These are phyloP conservation scores for Aromia moschata DNA, from an alignment of 2,888 invertebrate genomes.

Conservation along the genomic window DNA sequence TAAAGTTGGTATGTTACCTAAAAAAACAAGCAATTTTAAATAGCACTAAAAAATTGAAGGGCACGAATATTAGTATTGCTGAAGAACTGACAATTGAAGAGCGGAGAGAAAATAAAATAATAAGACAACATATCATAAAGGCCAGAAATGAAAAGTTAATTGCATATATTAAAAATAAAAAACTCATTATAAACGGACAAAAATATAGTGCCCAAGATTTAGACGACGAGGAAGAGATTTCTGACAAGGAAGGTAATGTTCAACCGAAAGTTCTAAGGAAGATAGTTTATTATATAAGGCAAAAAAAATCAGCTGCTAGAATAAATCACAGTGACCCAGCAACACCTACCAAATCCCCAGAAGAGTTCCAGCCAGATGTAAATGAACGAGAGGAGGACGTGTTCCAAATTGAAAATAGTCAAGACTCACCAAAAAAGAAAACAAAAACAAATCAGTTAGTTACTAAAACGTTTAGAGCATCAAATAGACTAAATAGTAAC, in stretches of 20 bases:
- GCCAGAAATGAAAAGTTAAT: background rate
- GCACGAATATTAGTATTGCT: background rate
- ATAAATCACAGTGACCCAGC: background rate
- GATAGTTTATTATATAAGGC: too few species aligned
- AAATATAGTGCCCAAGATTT: background rate
- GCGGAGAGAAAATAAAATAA: background rate
- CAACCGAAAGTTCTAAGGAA: too few species aligned
- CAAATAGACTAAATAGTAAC: too few species aligned
- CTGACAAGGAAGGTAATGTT: too few species aligned
- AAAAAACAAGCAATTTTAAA: background rate
- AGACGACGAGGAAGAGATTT: background rate
- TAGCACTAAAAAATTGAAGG: background rate
- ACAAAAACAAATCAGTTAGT: too few species aligned
- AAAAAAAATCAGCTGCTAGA: background rate
- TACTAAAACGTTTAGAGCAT: too few species aligned
- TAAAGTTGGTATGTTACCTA: background rate
- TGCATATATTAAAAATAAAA: background rate
- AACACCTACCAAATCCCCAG: background rate
- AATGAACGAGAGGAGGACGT: too few species aligned
- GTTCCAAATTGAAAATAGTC: too few species aligned
- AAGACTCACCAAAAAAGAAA: too few species aligned
- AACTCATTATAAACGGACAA: background rate
- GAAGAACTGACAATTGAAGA: background rate
- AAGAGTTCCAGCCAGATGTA: background rate
- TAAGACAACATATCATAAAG: background rate